A percentile compares a stretch with the other conserved stretches of the same genome.
Evolutionary conservation across 30 jellyfish, hydroid and myxozoan genomes (phyloP).

Genomic region (Cassiopea xamachana): DNA sequence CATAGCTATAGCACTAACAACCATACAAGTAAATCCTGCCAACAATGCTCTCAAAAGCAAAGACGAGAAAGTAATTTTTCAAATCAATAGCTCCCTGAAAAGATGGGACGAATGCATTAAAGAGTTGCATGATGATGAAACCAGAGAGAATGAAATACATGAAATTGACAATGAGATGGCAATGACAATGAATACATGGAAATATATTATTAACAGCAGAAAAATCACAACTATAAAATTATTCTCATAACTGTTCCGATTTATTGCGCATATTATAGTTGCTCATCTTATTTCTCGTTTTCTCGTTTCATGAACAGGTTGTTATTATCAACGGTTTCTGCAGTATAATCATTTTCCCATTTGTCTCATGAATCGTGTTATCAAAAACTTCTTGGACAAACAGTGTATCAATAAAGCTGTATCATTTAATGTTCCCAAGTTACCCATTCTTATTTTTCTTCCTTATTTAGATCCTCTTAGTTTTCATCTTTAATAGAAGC

Average conservation of each 20-base stretch:
- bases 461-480: too few relatives aligned
- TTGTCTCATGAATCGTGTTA: too few relatives aligned
- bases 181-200: background rate
- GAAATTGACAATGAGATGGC: background rate
- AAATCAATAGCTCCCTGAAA: constrained; percentile 5
- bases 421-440: too few relatives aligned
- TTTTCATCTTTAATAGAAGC: too few relatives aligned
- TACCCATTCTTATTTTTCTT: too few relatives aligned
- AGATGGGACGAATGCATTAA: background rate
- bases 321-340: too few relatives aligned
- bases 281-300: too few relatives aligned
- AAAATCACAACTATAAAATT: background rate
- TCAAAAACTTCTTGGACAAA: too few relatives aligned
- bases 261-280: background rate
- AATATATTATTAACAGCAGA: background rate
- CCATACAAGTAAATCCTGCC: constrained; percentile 18
- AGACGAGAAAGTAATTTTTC: constrained; percentile 15
- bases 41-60: constrained; percentile 35
- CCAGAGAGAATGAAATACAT: constrained; percentile 32
- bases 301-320: too few relatives aligned
- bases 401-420: too few relatives aligned
- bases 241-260: background rate
- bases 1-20: constrained; percentile 15
- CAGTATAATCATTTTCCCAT: too few relatives aligned
- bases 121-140: constrained; percentile 35